phyloP scores from a whole-genome alignment of 2,888 invertebrate species.

The Nymphalis polychloros region DNA sequence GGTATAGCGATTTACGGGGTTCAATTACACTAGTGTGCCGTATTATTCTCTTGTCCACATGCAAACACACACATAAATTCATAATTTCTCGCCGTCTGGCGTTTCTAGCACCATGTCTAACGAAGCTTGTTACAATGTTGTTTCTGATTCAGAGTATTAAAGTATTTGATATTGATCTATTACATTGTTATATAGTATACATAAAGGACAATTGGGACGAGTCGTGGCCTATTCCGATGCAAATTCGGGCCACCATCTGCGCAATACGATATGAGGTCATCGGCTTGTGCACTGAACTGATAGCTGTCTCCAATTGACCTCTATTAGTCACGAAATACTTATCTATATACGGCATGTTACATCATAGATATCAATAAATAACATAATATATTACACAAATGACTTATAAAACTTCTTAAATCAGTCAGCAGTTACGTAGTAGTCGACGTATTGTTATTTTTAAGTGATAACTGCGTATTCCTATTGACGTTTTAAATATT shows the following conservation, averaged over 20 bases:
- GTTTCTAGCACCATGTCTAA: background rate
- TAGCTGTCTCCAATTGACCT: slow-evolving; percentile 44
- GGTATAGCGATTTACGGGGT: background rate
- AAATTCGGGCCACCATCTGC: slow-evolving; percentile 44
- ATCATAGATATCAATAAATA: background rate
- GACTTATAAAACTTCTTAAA: background rate
- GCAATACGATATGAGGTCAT: slow-evolving; percentile 41
- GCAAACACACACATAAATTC: background rate
- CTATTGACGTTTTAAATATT: background rate
- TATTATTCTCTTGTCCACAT: background rate
- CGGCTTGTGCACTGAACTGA: slow-evolving; percentile 41
- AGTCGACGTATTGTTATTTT: slow-evolving; percentile 6
- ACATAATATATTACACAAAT: background rate
- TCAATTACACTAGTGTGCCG: background rate
- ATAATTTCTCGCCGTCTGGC: background rate
- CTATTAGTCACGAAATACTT: slow-evolving; percentile 31
- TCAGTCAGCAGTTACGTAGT: background rate
- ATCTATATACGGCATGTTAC: slow-evolving; percentile 3
- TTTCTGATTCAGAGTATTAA: background rate
- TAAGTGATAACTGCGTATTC: slow-evolving; percentile 9
- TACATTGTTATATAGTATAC: background rate
- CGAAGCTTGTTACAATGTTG: background rate
- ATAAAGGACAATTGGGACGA: slow-evolving; percentile 12
- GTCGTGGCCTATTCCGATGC: slow-evolving; percentile 27
- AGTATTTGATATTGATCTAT: background rate